Evolutionary conservation across 37 sponge, comb jelly and placozoan species (phyloP).

Genomic region (Dysidea cf. avara): DNA sequence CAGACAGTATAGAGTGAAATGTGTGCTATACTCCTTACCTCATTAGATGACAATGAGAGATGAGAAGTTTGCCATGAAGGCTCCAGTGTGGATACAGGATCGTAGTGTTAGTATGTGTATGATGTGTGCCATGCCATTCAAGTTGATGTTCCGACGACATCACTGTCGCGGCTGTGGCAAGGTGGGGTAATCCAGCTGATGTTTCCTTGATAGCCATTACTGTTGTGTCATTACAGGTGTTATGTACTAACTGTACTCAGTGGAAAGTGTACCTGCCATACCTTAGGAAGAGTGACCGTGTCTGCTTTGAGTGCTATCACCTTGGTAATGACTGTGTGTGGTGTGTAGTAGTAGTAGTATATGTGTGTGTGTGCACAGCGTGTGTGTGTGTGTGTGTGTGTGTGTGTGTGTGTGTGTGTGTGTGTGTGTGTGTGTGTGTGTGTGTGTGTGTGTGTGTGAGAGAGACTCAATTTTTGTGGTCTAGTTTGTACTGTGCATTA

Average conservation of each 20-base stretch:
- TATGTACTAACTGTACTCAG: conserved; percentile 79
- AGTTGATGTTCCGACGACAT: conserved; percentile 80
- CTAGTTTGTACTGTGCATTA: too few species aligned
- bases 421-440: too few species aligned
- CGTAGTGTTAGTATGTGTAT: conserved; percentile 93
- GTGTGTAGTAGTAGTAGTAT: background rate
- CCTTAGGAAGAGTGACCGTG: conserved; percentile 59
- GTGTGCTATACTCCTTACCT: background rate
- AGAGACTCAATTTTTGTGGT: background rate
- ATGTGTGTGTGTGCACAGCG: too few species aligned
- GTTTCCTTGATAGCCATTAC: background rate
- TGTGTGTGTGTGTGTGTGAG: background rate
- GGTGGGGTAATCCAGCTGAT: conserved; percentile 43
- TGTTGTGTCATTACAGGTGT: conserved; percentile 48
- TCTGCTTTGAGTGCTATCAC: conserved; percentile 58
- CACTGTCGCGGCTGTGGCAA: conserved; percentile 97
- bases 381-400: background rate
- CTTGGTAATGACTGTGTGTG: background rate
- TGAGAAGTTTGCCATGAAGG: conserved; percentile 51
- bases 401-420: background rate
- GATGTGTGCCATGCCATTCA: conserved; percentile 80
- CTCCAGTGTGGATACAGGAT: conserved; percentile 95
- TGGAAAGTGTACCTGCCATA: conserved; percentile 69
- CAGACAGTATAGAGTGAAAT: too few species aligned
- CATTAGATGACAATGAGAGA: background rate